These are phyloP conservation scores for Coptodon bakossiorum DNA, from an alignment of 2,113 vertebrate genomes.

Conservation along the genomic window DNA sequence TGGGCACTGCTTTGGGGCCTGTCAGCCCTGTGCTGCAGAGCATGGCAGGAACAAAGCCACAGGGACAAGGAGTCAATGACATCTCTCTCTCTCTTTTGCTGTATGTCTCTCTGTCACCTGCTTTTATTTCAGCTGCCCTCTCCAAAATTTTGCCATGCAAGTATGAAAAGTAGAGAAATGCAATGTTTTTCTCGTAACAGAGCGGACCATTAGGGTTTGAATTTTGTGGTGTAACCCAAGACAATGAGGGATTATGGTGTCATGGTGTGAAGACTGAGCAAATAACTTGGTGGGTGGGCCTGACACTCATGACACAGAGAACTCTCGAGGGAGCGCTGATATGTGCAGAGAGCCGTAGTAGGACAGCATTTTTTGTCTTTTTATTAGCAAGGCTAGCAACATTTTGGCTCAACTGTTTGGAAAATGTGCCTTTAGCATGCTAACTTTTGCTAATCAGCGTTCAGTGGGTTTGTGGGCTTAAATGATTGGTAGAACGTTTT, in stretches of 20 bases:
- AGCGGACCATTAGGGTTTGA: background rate
- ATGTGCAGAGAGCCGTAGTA: background rate
- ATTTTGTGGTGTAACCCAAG: background rate
- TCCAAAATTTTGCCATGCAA: background rate
- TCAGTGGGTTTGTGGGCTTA: background rate
- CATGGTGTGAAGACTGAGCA: background rate
- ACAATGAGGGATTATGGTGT: background rate
- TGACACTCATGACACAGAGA: background rate
- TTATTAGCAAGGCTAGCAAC: background rate
- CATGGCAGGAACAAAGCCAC: conserved; percentile 66
- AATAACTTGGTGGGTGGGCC: conserved; percentile 5
- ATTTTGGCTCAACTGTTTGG: background rate
- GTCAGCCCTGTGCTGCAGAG: conserved; percentile 57
- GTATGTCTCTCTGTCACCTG: background rate
- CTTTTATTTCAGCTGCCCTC: background rate
- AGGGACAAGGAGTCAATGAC: conserved; percentile 60
- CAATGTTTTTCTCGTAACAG: background rate
- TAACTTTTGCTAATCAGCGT: background rate
- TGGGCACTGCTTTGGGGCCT: conserved; percentile 37
- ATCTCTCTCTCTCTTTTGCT: conserved; percentile 28
- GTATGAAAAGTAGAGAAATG: background rate
- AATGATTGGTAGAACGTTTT: background rate
- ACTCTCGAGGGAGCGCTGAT: background rate
- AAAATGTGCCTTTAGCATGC: background rate
- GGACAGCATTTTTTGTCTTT: background rate